These are phyloP conservation scores for Listrodromus nycthemerus DNA, from an alignment of 2,888 invertebrate genomes.

Conservation along the genomic window DNA sequence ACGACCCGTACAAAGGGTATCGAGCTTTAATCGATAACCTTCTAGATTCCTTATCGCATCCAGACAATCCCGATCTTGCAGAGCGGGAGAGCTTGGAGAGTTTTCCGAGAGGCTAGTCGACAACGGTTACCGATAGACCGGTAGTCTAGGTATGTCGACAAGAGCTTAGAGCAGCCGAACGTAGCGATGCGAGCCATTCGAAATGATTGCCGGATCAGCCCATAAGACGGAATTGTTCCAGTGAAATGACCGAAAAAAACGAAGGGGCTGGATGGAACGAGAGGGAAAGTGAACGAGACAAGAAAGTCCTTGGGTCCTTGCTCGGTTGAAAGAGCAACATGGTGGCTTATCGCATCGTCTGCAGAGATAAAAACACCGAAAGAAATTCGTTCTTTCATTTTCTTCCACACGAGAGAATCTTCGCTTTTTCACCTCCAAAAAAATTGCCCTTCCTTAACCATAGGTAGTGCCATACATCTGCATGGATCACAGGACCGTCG, in stretches of 20 bases:
- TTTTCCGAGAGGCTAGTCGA: conserved; percentile 16
- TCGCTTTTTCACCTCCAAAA: neutral
- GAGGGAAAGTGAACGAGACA: conserved; percentile 13
- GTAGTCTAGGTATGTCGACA: conserved; percentile 21
- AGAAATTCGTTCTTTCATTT: conserved; percentile 1
- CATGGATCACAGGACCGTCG: neutral
- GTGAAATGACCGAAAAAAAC: neutral
- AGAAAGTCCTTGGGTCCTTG: neutral
- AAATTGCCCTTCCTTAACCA: neutral
- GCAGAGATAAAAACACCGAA: conserved; percentile 18
- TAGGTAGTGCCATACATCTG: neutral
- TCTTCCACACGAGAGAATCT: neutral
- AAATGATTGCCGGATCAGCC: conserved; percentile 62
- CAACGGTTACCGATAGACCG: conserved; percentile 34
- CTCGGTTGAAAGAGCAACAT: conserved; percentile 4
- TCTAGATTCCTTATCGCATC: conserved; percentile 40
- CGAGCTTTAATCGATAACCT: conserved; percentile 35
- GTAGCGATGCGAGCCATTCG: conserved; percentile 27
- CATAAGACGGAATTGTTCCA: conserved; percentile 50
- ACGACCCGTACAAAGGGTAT: conserved; percentile 6
- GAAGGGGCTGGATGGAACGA: neutral
- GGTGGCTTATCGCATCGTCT: neutral
- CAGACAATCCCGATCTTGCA: conserved; percentile 31
- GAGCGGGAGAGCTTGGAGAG: conserved; percentile 15
- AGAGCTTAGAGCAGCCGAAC: conserved; percentile 6